These are phyloP conservation scores for Epicauta chinensis DNA, from an alignment of 1,140 invertebrate genomes.

Conservation along the genomic window DNA sequence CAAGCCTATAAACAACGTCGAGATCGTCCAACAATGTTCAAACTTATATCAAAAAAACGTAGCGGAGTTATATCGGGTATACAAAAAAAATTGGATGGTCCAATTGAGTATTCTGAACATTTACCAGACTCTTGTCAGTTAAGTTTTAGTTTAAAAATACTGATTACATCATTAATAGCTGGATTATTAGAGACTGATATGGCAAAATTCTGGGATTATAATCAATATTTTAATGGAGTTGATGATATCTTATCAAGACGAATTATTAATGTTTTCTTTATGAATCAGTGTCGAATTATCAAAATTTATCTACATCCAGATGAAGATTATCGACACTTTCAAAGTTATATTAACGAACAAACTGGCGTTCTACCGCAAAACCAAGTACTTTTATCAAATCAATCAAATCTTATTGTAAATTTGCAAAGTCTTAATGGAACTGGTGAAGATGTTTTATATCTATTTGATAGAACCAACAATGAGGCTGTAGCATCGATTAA, in stretches of 20 bases:
- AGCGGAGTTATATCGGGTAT: conserved; percentile 92
- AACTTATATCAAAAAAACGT: conserved; percentile 86
- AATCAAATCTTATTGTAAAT: conserved; percentile 53
- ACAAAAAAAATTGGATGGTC: conserved; percentile 83
- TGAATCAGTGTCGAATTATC: conserved; percentile 69
- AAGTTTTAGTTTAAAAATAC: conserved; percentile 72
- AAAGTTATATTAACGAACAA: conserved; percentile 75
- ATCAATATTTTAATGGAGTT: conserved; percentile 86
- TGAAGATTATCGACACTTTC: conserved; percentile 67
- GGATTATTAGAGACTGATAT: conserved; percentile 86
- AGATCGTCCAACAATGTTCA: conserved; percentile 95
- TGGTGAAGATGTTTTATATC: conserved; percentile 64
- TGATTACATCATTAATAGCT: conserved; percentile 83
- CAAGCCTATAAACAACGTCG: conserved; percentile 87
- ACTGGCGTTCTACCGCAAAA: conserved; percentile 73
- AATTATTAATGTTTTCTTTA: conserved; percentile 76
- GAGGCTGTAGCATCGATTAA: conserved; percentile 61
- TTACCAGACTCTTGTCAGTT: conserved; percentile 82
- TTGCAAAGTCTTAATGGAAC: conserved; percentile 70
- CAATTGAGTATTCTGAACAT: conserved; percentile 85
- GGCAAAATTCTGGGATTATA: conserved; percentile 87
- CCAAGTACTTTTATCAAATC: conserved; percentile 75
- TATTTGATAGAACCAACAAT: conserved; percentile 83
- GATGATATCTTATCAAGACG: conserved; percentile 61
- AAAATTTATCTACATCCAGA: conserved; percentile 70